phyloP scores from a whole-genome alignment of 2,113 vertebrate species.

The Ictalurus furcatus region DNA sequence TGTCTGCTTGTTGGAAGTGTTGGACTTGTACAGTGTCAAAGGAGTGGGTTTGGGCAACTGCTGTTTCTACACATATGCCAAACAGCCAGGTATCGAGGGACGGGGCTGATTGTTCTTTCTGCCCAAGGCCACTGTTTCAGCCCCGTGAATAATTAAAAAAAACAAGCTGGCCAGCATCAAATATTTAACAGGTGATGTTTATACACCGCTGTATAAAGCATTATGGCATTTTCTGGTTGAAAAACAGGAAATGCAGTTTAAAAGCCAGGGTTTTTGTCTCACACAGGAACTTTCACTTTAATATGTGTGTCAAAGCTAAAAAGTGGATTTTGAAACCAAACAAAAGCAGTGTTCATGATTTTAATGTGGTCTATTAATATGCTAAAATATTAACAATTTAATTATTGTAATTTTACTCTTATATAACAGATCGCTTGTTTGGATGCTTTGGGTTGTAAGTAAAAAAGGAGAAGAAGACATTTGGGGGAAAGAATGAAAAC shows the following conservation, averaged over 20 bases:
- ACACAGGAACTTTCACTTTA: background rate
- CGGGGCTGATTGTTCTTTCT: slow-evolving; percentile 39
- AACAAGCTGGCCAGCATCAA: slow-evolving; percentile 75
- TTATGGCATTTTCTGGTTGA: slow-evolving; percentile 66
- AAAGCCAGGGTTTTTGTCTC: background rate
- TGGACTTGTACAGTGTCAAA: slow-evolving; percentile 22
- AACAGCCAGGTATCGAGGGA: slow-evolving; percentile 38
- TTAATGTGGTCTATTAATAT: background rate
- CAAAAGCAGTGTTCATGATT: background rate
- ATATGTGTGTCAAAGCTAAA: background rate
- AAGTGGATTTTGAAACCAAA: background rate
- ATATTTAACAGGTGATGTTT: slow-evolving; percentile 75
- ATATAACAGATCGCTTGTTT: background rate
- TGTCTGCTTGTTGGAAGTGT: background rate
- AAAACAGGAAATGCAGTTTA: slow-evolving; percentile 56
- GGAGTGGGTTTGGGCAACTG: slow-evolving; percentile 19
- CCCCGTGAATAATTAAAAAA: slow-evolving; percentile 75
- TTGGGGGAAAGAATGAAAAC: background rate
- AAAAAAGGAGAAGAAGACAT: background rate
- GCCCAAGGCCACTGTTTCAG: slow-evolving; percentile 55
- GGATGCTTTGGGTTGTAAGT: background rate
- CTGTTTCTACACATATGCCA: slow-evolving; percentile 35
- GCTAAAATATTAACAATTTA: background rate
- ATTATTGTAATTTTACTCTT: background rate
- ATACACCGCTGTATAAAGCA: slow-evolving; percentile 69